These are phyloP conservation scores for Amaurobius ferox DNA, from an alignment of 2,888 invertebrate genomes.

Conservation along the genomic window DNA sequence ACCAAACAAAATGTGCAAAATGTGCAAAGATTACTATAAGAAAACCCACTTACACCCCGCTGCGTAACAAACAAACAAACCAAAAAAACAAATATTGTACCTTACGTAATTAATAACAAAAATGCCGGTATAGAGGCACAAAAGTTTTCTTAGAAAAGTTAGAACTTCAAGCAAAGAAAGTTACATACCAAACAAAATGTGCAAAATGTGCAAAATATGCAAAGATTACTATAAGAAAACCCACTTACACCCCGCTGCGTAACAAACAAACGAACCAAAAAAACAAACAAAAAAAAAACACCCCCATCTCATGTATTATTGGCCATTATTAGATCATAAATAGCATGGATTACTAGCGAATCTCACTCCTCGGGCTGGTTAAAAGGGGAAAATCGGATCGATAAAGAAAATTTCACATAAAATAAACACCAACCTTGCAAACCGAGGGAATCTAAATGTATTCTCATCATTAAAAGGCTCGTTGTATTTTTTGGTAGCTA, in stretches of 20 bases:
- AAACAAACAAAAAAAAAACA: no score
- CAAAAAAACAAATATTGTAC: no score
- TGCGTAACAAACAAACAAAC: neutral
- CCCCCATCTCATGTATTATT: slow-evolving; percentile 17
- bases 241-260: no score
- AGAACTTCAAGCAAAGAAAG: neutral
- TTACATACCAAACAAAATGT: neutral
- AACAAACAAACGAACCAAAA: slow-evolving; percentile 3
- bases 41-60: no score
- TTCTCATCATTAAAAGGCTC: slow-evolving; percentile 53
- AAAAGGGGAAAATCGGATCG: slow-evolving; percentile 17
- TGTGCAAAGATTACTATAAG: neutral
- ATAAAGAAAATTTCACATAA: slow-evolving; percentile 36
- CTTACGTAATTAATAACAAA: no score
- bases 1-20: neutral
- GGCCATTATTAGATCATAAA: slow-evolving; percentile 53
- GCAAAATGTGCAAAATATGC: neutral
- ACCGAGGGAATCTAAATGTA: slow-evolving; percentile 65
- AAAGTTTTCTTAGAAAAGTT: neutral
- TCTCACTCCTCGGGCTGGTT: neutral
- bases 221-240: neutral
- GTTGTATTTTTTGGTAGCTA: slow-evolving; percentile 57
- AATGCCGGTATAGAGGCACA: no score
- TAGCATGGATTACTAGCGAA: slow-evolving; percentile 44
- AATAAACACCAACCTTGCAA: slow-evolving; percentile 53